Evolutionary conservation across 1,140 invertebrate genomes (phyloP), one percentile per base, ranked within the genome.

Genomic region (Palaemon carinicauda): DNA sequence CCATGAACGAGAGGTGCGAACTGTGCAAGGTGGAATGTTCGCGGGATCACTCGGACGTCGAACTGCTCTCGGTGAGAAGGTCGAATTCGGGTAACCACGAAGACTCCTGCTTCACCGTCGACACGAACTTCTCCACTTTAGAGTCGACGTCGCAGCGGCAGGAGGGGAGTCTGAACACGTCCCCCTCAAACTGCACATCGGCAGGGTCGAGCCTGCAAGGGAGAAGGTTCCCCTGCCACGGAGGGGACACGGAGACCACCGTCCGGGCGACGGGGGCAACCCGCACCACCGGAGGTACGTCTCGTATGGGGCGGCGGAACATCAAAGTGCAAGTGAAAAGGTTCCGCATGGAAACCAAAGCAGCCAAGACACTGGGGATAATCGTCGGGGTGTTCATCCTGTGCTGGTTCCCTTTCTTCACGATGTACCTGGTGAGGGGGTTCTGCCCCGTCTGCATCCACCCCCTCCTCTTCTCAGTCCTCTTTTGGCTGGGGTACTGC

Each of bases 401-500:
- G 80, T 99, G 97, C 91, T 99, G 97, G 97, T 92, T 98, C 29
- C 97, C 97, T 0, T 99, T 99, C 92, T 99, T 99, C 93, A 97
- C 96, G 10, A 95, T 98, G 93, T 98, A 98, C 91, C 93, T 98
- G 33, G 93, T 96, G 29, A 93, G 96, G 78, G 96, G 96, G 0
- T 97, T 98, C 90, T 97, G 95, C 89, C 93, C 93, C 1, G 93
- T 94, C 79, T 97, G 96, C 91, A 96, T 97, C 51, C 94, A 95
- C 80, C 94, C 94, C 1, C 93, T 96, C 65, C 92, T 97, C 52
- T 97, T 98, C 92, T 97, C 96, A 56, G 94, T 98, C 1, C 94
- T 98, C 10, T 99, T 98, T 92, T 99, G 98, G 97, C 93, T 99
- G 31, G 98, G 98, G 1, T 99, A 99, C 91, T 97, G 97, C 91